Conservation (phyloP, 2,888 invertebrate genomes). For the Tanypteryx hageni region DNA sequence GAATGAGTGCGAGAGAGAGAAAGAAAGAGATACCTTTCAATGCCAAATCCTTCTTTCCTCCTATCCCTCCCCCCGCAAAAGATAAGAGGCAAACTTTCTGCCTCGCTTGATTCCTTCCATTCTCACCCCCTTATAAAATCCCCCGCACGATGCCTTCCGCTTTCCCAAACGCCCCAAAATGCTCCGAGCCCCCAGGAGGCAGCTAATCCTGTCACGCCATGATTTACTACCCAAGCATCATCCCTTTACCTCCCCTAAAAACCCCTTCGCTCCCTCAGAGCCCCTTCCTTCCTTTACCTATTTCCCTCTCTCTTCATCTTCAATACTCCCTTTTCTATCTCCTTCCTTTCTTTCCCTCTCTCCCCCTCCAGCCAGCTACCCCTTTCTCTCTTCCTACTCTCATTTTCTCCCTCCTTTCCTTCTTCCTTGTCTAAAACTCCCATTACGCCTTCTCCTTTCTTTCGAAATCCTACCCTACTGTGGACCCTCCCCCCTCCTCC, state of each 20-base stretch:
- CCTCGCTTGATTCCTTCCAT: slow-evolving; percentile 16
- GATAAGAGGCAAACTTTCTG: slow-evolving; percentile 35
- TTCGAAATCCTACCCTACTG: background rate
- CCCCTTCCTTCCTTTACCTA: background rate
- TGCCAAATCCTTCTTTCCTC: slow-evolving; percentile 26
- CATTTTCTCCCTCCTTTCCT: too few relatives aligned
- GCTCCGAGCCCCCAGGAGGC: background rate
- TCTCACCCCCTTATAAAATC: background rate
- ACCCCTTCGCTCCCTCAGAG: too few relatives aligned
- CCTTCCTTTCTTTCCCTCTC: background rate
- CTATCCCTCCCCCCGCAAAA: background rate
- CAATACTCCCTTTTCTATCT: background rate
- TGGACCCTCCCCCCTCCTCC: background rate
- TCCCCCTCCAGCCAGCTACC: background rate
- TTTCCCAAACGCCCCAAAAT: too few relatives aligned
- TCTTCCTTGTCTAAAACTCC: background rate
- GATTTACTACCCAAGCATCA: slow-evolving; percentile 23
- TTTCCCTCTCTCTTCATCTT: background rate
- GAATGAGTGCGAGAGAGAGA: background rate
- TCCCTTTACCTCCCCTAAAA: background rate
- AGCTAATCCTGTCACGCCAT: slow-evolving; percentile 29
- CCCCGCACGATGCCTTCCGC: background rate
- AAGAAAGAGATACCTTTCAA: background rate
- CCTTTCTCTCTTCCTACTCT: background rate
- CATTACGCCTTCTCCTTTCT: background rate